Conservation (phyloP, 2,888 invertebrate species). For the Gisinianus flammeolus region DNA sequence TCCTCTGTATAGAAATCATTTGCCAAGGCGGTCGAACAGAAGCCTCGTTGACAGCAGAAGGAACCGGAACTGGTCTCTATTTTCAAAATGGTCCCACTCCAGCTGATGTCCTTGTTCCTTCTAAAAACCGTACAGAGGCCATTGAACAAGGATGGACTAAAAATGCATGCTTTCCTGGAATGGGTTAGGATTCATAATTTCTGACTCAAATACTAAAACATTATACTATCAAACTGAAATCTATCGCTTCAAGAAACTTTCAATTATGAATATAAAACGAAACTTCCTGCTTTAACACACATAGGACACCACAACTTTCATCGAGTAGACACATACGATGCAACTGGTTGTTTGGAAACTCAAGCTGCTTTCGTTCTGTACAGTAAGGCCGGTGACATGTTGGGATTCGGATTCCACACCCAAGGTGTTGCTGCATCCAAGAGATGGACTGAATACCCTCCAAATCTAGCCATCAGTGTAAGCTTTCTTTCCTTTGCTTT, state of each 20-base stretch:
- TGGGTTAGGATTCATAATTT: slow-evolving; percentile 42
- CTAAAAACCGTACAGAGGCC: slow-evolving; percentile 41
- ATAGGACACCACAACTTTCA: slow-evolving; percentile 45
- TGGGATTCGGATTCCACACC: slow-evolving; percentile 52
- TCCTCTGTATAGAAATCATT: slow-evolving; percentile 49
- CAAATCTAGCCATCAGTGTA: slow-evolving; percentile 45
- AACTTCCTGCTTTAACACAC: background rate
- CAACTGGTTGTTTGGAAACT: slow-evolving; percentile 43
- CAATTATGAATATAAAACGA: background rate
- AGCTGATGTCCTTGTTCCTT: slow-evolving; percentile 27
- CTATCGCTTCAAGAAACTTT: no score
- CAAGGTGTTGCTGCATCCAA: slow-evolving; percentile 42
- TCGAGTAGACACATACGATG: slow-evolving; percentile 41
- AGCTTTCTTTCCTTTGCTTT: background rate
- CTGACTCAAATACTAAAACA: background rate
- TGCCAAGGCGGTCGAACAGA: slow-evolving; percentile 46
- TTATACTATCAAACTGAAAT: no score
- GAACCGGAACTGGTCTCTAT: slow-evolving; percentile 52
- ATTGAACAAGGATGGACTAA: slow-evolving; percentile 46
- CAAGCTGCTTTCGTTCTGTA: slow-evolving; percentile 48
- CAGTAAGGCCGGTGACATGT: slow-evolving; percentile 43
- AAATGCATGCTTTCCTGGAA: slow-evolving; percentile 52
- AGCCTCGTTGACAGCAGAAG: slow-evolving; percentile 30
- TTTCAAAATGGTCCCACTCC: slow-evolving; percentile 50
- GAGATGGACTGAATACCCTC: slow-evolving; percentile 47